A percentile compares a stretch with the other conserved stretches of the same genome.
These are phyloP conservation scores for Leptarthrus brevirostris DNA, from an alignment of 2,888 invertebrate species.

Conservation along the genomic window DNA sequence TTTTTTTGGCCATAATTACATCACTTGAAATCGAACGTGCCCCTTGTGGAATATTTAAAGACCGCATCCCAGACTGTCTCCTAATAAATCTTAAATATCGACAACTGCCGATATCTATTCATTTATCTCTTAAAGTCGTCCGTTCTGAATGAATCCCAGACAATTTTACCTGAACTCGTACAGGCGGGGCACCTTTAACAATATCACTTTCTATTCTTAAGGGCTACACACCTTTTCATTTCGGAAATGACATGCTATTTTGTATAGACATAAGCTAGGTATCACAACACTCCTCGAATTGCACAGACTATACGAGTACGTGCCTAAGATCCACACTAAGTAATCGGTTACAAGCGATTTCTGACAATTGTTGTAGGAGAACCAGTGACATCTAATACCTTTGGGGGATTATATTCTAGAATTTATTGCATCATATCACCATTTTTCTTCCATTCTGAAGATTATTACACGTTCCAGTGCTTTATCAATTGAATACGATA, in stretches of 20 bases:
- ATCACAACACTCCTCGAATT: constrained; percentile 1
- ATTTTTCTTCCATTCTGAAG: constrained; percentile 6
- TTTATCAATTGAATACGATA: constrained; percentile 28
- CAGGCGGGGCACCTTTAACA: not conserved
- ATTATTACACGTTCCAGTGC: constrained; percentile 34
- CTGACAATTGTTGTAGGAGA: not conserved
- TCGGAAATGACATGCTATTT: not conserved
- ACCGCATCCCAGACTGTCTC: not conserved
- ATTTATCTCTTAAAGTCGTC: not conserved
- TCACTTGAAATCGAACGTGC: not conserved
- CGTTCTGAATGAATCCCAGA: not conserved
- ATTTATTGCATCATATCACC: constrained; percentile 27
- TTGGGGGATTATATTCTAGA: constrained; percentile 27
- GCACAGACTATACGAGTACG: not conserved
- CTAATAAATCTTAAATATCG: constrained; percentile 14
- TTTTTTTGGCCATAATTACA: no score
- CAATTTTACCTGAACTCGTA: not conserved
- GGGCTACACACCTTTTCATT: not conserved
- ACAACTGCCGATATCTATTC: not conserved
- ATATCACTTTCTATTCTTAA: not conserved
- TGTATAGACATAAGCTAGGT: not conserved
- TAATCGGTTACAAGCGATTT: not conserved
- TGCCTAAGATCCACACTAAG: not conserved
- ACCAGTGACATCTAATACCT: constrained; percentile 5
- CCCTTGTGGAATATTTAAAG: not conserved